A percentile compares a stretch with the other conserved stretches of the same genome.
Conservation (phyloP, 2,113 vertebrate species). For the Menura novaehollandiae region DNA sequence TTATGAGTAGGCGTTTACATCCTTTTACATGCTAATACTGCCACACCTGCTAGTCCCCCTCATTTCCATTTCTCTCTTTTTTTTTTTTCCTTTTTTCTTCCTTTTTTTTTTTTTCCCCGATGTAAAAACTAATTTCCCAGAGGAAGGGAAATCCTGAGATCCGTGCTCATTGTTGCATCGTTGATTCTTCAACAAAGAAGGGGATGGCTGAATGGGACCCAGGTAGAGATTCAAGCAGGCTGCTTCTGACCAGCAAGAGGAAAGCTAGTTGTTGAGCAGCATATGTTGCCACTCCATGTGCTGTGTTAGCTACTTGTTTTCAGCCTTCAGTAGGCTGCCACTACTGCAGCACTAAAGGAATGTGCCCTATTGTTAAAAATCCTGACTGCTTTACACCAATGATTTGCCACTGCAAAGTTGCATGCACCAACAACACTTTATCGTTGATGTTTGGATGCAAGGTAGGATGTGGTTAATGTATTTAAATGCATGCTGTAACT, state of each 20-base stretch:
- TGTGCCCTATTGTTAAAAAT: constrained; percentile 87
- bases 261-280: constrained; percentile 64
- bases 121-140: constrained; percentile 58
- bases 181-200: constrained; percentile 64
- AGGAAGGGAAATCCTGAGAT: constrained; percentile 56
- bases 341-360: constrained; percentile 79
- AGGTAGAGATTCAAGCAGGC: constrained; percentile 64
- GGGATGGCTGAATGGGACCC: constrained; percentile 68
- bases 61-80: constrained; percentile 55
- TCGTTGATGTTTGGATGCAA: constrained; percentile 98
- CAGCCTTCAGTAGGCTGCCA: constrained; percentile 70
- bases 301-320: constrained; percentile 61
- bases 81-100: neutral
- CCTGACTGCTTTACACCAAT: constrained; percentile 86
- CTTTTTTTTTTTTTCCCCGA: rapidly evolving
- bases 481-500: constrained; percentile 66
- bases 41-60: constrained; percentile 74
- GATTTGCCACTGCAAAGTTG: constrained; percentile 97
- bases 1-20: constrained; percentile 77
- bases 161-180: constrained; percentile 45
- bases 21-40: constrained; percentile 77
- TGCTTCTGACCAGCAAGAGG: constrained; percentile 57
- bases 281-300: constrained; percentile 70
- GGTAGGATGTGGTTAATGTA: constrained; percentile 79
- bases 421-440: constrained; percentile 92